These are phyloP conservation scores for Melanotus villosus DNA, from an alignment of 2,888 invertebrate species.

Conservation along the genomic window DNA sequence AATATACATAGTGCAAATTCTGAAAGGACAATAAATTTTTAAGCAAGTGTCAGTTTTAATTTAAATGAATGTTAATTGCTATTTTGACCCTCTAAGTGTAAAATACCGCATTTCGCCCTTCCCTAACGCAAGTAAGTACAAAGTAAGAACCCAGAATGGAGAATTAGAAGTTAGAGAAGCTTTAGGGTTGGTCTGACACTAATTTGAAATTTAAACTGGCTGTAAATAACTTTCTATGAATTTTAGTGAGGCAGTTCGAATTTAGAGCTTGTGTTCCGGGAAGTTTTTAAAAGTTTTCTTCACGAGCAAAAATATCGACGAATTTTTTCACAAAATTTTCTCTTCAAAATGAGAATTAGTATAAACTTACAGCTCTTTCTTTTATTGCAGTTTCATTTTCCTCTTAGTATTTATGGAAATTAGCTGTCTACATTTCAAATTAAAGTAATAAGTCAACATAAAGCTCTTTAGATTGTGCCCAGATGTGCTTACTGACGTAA, in stretches of 20 bases:
- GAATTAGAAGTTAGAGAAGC: conserved; percentile 50
- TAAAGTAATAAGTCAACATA: conserved; percentile 55
- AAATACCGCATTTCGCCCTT: conserved; percentile 47
- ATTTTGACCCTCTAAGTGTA: conserved; percentile 50
- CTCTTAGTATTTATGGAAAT: conserved; percentile 54
- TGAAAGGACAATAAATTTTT: conserved; percentile 37
- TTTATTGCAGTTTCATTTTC: conserved; percentile 38
- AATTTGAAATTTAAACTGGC: conserved; percentile 67
- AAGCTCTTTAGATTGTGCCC: conserved; percentile 41
- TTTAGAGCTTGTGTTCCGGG: conserved; percentile 40
- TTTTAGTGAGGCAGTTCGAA: conserved; percentile 60
- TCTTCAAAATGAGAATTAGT: conserved; percentile 20
- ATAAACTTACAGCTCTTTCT: conserved; percentile 21
- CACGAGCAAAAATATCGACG: conserved; percentile 32
- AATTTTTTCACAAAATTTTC: conserved; percentile 23
- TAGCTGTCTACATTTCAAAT: conserved; percentile 58
- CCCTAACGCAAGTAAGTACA: conserved; percentile 46
- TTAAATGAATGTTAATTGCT: conserved; percentile 49
- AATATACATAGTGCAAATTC: not conserved
- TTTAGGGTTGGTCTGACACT: conserved; percentile 60
- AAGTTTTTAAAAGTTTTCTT: conserved; percentile 35
- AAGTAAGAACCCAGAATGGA: conserved; percentile 49
- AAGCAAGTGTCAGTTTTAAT: conserved; percentile 45
- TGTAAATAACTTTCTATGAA: conserved; percentile 65
- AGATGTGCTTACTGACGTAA: conserved; percentile 43